A percentile compares a stretch with the other conserved stretches of the same genome.
phyloP scores from a whole-genome alignment of 2,797 vertebrate genomes.

The Molossus alvarezi region DNA sequence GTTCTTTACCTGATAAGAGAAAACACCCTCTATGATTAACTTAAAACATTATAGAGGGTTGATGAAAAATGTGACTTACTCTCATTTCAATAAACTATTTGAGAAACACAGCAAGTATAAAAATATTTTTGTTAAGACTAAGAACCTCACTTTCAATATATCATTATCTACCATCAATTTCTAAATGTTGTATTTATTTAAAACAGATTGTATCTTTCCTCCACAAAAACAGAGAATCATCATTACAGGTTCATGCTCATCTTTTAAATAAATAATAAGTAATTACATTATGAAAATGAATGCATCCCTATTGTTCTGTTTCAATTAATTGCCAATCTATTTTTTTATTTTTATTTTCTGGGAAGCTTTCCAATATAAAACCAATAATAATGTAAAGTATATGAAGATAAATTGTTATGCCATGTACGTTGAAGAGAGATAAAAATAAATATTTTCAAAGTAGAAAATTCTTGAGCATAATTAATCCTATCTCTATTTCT shows the following conservation, averaged over 20 bases:
- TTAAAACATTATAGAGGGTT: neutral
- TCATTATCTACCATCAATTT: neutral
- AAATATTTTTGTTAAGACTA: neutral
- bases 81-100: neutral
- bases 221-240: neutral
- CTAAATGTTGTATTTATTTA: slow-evolving; percentile 34
- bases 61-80: neutral
- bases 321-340: neutral
- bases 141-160: neutral
- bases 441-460: slow-evolving; percentile 53
- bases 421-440: neutral
- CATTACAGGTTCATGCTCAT: neutral
- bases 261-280: slow-evolving; percentile 9
- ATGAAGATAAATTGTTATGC: slow-evolving; percentile 53
- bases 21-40: neutral
- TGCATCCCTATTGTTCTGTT: neutral
- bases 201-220: neutral
- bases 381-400: slow-evolving; percentile 12
- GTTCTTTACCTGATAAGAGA: neutral
- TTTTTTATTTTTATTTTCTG: neutral
- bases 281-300: slow-evolving; percentile 52
- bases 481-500: slow-evolving; percentile 83
- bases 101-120: neutral
- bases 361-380: slow-evolving; percentile 48
- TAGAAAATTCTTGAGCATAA: slow-evolving; percentile 73